Base-by-base conservation (phyloP, 2,888 invertebrate genomes). In the Globia sparganii region DNA sequence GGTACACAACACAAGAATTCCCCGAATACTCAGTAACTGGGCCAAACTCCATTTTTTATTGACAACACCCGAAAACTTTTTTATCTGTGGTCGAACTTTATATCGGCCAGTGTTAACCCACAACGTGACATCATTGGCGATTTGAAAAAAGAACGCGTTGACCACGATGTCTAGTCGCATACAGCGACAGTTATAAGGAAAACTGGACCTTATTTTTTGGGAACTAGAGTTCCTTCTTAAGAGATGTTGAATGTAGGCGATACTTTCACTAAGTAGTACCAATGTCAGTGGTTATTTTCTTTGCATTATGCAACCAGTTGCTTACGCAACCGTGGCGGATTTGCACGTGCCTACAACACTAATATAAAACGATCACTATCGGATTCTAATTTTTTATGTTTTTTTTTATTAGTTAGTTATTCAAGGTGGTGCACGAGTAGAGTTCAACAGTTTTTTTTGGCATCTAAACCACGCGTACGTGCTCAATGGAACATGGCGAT, bases 211-310 rank as follows among this genome's bases (percentile, higher is more conserved):
- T 78, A 77, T 40, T 0, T 0, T 13, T 15, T 49, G 5, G 2
- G 21, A 0, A 0, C 46, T 86, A 90, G 75, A 80, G 85, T 87
- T 71, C 34, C 25, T 89, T 88, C 84, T 37, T 58, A 31, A 71
- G 21, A 81, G 56, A 6, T 46, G 18, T 15, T 58, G 31, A 62
- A 84, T 83, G 81, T 88, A 90, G 87, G 89, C 11, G 59, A 86
- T 92, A 95, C 95, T 95, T 95, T 96, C 96, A 94, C 95, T 94
- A 91, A 91, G 93, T 94, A 95, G 93, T 95, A 93, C 93, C 96
- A 96, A 96, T 96, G 96, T 96, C 96, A 96, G 93, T 75, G 78
- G 84, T 87, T 93, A 94, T 95, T 95, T 95, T 95, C 94, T 94
- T 92, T 90, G 88, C 86, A 90, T 94, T 93, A 93, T 91, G 92